phyloP scores from a whole-genome alignment of 2,888 invertebrate genomes.

The Poecilobothrus nobilitatus region DNA sequence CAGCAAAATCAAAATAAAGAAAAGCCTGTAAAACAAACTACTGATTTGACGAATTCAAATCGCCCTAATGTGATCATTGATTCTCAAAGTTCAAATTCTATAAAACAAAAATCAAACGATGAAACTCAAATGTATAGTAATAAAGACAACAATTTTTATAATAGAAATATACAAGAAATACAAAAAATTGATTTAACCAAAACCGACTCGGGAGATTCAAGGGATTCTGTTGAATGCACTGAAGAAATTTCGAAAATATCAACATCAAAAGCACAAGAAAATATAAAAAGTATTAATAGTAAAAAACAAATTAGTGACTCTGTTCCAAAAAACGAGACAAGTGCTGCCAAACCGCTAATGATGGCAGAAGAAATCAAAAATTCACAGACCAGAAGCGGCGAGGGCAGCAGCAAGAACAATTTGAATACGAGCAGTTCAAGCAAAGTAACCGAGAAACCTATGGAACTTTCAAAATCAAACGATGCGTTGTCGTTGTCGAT shows the following conservation, averaged over 20 bases:
- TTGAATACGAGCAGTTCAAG: background rate
- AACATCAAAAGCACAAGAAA: background rate
- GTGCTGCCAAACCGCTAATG: constrained; percentile 4
- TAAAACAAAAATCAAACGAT: constrained; percentile 8
- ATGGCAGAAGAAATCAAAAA: constrained; percentile 10
- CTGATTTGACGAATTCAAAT: constrained; percentile 10
- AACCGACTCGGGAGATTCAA: background rate
- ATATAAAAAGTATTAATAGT: background rate
- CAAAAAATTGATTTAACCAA: constrained; percentile 10
- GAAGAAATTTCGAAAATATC: background rate
- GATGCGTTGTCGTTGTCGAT: constrained; percentile 2
- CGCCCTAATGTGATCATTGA: constrained; percentile 26
- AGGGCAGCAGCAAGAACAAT: background rate
- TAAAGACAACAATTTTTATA: background rate
- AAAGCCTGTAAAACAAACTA: background rate
- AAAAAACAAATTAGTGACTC: background rate
- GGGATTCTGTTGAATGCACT: background rate
- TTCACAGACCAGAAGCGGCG: background rate
- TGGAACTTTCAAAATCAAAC: background rate
- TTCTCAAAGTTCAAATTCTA: constrained; percentile 8
- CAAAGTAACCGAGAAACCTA: background rate
- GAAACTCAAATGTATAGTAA: background rate
- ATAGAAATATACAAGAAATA: constrained; percentile 1
- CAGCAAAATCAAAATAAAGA: background rate
- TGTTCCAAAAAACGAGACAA: constrained; percentile 39